A percentile compares a stretch with the other conserved stretches of the same genome.
Conservation (phyloP, 1,140 invertebrate genomes). For the Bursaphelenchus mucronatus region DNA sequence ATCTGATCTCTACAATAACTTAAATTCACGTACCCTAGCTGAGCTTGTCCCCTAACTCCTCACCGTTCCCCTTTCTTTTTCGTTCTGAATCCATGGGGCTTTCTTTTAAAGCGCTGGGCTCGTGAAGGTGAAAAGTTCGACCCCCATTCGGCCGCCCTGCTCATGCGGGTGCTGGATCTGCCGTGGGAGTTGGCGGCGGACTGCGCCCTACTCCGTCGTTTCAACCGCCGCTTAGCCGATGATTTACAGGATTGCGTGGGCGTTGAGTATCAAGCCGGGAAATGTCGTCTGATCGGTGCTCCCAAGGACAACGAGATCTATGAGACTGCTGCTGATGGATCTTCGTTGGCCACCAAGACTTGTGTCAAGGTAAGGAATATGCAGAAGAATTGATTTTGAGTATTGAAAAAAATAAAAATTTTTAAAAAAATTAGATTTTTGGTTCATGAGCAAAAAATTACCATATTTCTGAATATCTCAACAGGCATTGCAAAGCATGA, state of each 20-base stretch:
- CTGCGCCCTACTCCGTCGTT: conserved; percentile 23
- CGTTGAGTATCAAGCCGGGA: conserved; percentile 42
- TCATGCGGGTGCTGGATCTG: not conserved
- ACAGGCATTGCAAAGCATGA: too few species aligned
- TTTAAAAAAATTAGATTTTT: too few species aligned
- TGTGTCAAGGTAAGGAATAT: conserved; percentile 41
- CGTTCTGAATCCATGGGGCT: not conserved
- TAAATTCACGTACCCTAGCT: not conserved
- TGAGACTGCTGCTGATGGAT: conserved; percentile 7
- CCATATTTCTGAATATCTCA: too few species aligned
- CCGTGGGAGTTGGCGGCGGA: conserved; percentile 13
- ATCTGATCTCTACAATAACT: conserved; percentile 1
- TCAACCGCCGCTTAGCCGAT: conserved; percentile 18
- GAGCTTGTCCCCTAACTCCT: not conserved
- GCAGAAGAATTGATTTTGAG: not conserved
- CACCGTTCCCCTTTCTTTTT: not conserved
- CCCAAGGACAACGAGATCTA: conserved; percentile 25
- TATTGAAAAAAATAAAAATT: too few species aligned
- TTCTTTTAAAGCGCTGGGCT: not conserved
- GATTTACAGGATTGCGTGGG: conserved; percentile 51
- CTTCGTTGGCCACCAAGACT: conserved; percentile 38
- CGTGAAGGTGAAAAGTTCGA: not conserved
- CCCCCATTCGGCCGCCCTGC: not conserved
- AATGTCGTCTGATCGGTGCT: conserved; percentile 37
- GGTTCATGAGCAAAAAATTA: too few species aligned